These are phyloP conservation scores for Creontiades dilutus DNA, from an alignment of 2,888 invertebrate genomes.

Conservation along the genomic window DNA sequence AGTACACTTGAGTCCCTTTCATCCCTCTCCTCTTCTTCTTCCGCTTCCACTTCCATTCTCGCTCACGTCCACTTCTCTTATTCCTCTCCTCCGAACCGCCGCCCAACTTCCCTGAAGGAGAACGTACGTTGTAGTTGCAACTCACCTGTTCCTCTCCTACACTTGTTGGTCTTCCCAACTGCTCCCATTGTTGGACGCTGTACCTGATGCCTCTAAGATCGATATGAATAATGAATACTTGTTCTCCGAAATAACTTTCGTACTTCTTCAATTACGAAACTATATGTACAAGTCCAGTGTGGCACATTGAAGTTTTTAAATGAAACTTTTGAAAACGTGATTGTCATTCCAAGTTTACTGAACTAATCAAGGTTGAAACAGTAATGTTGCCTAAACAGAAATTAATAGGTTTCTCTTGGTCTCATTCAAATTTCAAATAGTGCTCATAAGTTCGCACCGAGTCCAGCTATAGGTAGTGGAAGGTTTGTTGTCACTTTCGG, in stretches of 20 bases:
- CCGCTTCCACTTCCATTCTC: neutral
- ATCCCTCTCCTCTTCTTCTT: neutral
- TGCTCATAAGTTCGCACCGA: too few relatives aligned
- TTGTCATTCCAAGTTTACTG: too few relatives aligned
- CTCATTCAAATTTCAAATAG: too few relatives aligned
- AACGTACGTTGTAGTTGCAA: conserved; percentile 6
- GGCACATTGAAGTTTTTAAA: too few relatives aligned
- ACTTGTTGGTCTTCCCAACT: conserved; percentile 32
- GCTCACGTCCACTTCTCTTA: conserved; percentile 39
- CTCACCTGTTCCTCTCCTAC: conserved; percentile 25
- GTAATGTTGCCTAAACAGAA: too few relatives aligned
- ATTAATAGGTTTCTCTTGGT: too few relatives aligned
- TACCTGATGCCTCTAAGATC: neutral
- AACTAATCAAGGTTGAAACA: too few relatives aligned
- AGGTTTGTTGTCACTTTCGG: too few relatives aligned
- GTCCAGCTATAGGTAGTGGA: too few relatives aligned
- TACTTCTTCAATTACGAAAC: too few relatives aligned
- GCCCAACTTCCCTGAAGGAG: conserved; percentile 26
- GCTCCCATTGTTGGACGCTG: neutral
- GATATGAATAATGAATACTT: neutral
- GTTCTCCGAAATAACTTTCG: neutral
- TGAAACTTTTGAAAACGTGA: too few relatives aligned
- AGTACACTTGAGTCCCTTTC: neutral
- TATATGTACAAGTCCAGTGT: too few relatives aligned
- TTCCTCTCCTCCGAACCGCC: conserved; percentile 13